Evolutionary conservation across 2,113 vertebrate genomes (phyloP), one percentile per base, ranked within the genome.

Genomic region (Catagonus wagneri): DNA sequence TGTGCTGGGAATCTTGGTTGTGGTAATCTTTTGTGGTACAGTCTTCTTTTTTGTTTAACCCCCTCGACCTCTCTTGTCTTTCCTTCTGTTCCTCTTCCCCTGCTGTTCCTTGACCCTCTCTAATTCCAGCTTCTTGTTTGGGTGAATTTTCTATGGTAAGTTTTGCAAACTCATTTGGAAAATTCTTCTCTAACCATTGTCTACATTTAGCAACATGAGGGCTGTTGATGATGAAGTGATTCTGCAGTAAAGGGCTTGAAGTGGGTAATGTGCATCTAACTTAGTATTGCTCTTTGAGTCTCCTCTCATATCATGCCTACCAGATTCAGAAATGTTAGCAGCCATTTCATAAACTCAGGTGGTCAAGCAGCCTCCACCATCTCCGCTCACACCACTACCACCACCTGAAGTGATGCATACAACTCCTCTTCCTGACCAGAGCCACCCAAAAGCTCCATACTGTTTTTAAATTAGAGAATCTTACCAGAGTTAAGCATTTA

Each of bases 31-130:
- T 90, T 99, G 99, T 76, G 99, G 99, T 56, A 99, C 99, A 0
- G 99, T 99, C 98, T 99, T 99, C 99, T 99, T 99, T 99, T 99
- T 98, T 99, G 99, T 99, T 98, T 99, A 99, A 97, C 99, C 99
- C 98, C 99, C 98, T 88, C 99, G 99, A 96, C 99, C 99, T 99
- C 44, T 44, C 44, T 44, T 44, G 44, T 97, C 99, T 99, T 98
- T 99, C 99, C 97, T 99, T 99, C 97, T 99, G 99, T 88, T 99
- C 99, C 90, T 99, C 99, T 98, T 99, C 99, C 72, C 98, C 99
- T 81, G 79, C 97, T 96, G 98, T 97, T 96, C 98, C 99, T 97
- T 99, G 99, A 54, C 98, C 98, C 87, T 99, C 99, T 97, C 98
- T 99, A 95, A 98, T 97, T 39, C 99, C 99, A 93, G 98, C 61